These are phyloP conservation scores for Poecilia gillii DNA, from an alignment of 2,797 vertebrate genomes.

Conservation along the genomic window DNA sequence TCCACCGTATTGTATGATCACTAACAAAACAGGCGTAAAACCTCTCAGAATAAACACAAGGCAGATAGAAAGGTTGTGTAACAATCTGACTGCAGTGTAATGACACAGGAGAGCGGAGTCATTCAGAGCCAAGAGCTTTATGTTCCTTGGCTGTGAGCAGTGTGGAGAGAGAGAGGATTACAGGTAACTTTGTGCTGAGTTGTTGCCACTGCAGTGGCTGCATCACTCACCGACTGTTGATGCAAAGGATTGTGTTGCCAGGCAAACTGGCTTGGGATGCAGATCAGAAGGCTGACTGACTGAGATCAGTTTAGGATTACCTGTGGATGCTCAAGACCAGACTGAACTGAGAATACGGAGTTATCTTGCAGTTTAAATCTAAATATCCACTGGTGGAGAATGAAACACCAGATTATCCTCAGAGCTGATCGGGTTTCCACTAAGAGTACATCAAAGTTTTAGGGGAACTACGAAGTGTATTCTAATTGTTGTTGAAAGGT, in stretches of 20 bases:
- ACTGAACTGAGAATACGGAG: background rate
- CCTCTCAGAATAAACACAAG: conserved; percentile 8
- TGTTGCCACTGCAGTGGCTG: conserved; percentile 42
- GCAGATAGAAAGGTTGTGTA: conserved; percentile 40
- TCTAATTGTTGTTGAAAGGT: background rate
- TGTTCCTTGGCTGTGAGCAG: conserved; percentile 23
- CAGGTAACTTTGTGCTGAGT: conserved; percentile 35
- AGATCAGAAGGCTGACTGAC: conserved; percentile 2
- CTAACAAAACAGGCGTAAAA: conserved; percentile 7
- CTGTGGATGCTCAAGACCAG: background rate
- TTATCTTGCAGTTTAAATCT: background rate
- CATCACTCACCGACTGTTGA: conserved; percentile 16
- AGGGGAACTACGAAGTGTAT: background rate
- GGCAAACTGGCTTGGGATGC: background rate
- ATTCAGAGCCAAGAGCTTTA: conserved; percentile 23
- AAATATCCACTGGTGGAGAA: background rate
- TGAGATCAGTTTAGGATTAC: background rate
- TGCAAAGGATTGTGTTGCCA: conserved; percentile 12
- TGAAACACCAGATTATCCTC: background rate
- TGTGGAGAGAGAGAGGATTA: conserved; percentile 40
- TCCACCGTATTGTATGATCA: conserved; percentile 42
- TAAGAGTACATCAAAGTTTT: background rate
- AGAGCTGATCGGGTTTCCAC: background rate
- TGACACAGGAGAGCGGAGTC: conserved; percentile 27
- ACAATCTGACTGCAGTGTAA: conserved; percentile 20